Conservation (phyloP, 2,113 vertebrate species). For the Glaucidium brasilianum region DNA sequence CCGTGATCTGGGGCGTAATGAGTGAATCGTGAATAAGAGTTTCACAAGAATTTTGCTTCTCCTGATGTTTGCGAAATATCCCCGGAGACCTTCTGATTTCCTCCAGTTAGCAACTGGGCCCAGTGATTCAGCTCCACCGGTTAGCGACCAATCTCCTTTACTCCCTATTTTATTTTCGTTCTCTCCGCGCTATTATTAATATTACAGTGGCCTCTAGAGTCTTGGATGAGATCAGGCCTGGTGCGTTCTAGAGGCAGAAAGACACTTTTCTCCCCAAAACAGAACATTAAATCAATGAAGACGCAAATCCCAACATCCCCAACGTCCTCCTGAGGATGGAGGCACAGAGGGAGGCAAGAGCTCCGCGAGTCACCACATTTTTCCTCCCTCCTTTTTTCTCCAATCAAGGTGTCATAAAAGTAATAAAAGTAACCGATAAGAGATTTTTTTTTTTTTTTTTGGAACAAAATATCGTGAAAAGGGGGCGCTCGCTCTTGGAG, state of each 20-base stretch:
- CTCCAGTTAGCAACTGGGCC: accelerated
- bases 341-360: background rate
- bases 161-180: background rate
- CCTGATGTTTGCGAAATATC: background rate
- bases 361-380: background rate
- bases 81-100: background rate
- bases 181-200: background rate
- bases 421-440: background rate
- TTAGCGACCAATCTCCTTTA: background rate
- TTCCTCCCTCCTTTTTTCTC: background rate
- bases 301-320: accelerated
- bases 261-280: background rate
- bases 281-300: accelerated
- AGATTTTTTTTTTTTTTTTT: background rate
- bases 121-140: background rate
- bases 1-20: background rate
- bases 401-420: background rate
- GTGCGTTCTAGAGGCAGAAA: background rate
- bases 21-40: background rate
- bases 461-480: background rate
- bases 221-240: background rate
- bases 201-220: constrained; percentile 2
- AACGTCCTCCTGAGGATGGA: accelerated
- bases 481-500: background rate
- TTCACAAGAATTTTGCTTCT: background rate